A percentile compares a stretch with the other conserved stretches of the same genome.
Conservation (phyloP, 2,113 vertebrate species). For the Pogonocichla stellata region DNA sequence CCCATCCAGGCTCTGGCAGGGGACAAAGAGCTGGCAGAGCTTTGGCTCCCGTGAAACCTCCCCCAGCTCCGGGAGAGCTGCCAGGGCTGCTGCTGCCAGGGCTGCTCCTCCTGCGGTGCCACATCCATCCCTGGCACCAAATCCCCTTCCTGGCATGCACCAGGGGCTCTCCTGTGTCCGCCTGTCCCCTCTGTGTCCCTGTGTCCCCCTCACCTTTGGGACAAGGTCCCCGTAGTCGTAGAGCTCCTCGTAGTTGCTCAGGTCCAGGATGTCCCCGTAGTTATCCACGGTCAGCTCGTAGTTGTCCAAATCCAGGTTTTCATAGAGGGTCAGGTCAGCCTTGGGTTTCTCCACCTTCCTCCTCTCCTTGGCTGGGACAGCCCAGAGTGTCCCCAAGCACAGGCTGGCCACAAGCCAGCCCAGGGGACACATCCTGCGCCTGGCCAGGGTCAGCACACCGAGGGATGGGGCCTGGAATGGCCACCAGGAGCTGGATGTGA, state of each 20-base stretch:
- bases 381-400: background rate
- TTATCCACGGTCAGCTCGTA: constrained; percentile 55
- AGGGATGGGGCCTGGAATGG: background rate
- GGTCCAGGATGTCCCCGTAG: constrained; percentile 66
- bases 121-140: background rate
- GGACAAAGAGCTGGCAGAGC: background rate
- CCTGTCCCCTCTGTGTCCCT: background rate
- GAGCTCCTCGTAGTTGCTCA: constrained; percentile 72
- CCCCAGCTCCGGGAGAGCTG: background rate
- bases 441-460: accelerated
- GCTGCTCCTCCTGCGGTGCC: background rate
- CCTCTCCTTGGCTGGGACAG: background rate
- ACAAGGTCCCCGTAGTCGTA: constrained; percentile 71
- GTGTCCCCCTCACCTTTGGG: constrained; percentile 59
- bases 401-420: constrained; percentile 43
- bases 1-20: accelerated
- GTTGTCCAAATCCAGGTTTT: constrained; percentile 45
- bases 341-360: background rate
- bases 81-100: background rate
- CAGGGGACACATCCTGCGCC: constrained; percentile 25
- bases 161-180: background rate
- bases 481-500: background rate
- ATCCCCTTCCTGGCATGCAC: accelerated
- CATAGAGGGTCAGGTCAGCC: background rate
- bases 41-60: accelerated